These are phyloP conservation scores for Pachypanchax playfairii DNA, from an alignment of 2,113 vertebrate species.

Conservation along the genomic window DNA sequence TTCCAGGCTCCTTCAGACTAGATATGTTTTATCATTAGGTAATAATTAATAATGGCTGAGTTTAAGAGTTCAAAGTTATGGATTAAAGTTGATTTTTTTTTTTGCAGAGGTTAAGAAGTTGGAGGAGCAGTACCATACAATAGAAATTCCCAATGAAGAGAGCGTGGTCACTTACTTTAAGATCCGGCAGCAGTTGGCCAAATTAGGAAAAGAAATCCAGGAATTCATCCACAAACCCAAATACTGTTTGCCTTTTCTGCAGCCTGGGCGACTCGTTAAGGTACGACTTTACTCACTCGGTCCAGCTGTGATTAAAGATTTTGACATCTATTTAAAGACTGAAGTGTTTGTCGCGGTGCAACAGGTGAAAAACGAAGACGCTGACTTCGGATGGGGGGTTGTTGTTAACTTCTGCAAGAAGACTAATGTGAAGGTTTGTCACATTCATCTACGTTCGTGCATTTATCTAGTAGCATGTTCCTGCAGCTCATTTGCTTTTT, in stretches of 20 bases:
- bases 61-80: neutral
- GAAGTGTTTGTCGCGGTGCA: neutral
- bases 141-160: slow-evolving; percentile 94
- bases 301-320: neutral
- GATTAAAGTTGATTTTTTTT: neutral
- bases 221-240: slow-evolving; percentile 95
- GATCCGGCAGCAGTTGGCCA: slow-evolving; percentile 94
- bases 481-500: slow-evolving; percentile 1
- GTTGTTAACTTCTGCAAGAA: slow-evolving; percentile 99
- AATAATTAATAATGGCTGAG: neutral
- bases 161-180: slow-evolving; percentile 94
- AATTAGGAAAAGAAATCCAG: slow-evolving; percentile 93
- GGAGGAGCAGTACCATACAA: slow-evolving; percentile 90
- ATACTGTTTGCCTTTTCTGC: slow-evolving; percentile 94
- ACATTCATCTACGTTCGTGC: neutral
- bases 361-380: slow-evolving; percentile 91
- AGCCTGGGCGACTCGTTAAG: slow-evolving; percentile 94
- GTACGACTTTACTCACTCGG: slow-evolving; percentile 60
- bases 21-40: too few relatives aligned
- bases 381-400: slow-evolving; percentile 96
- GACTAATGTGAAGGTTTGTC: slow-evolving; percentile 90
- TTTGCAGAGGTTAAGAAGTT: slow-evolving; percentile 84
- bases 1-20: neutral
- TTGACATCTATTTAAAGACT: neutral
- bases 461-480: neutral